Evolutionary conservation across 2,888 invertebrate species (phyloP).

Genomic region (Diplolepis rosae): DNA sequence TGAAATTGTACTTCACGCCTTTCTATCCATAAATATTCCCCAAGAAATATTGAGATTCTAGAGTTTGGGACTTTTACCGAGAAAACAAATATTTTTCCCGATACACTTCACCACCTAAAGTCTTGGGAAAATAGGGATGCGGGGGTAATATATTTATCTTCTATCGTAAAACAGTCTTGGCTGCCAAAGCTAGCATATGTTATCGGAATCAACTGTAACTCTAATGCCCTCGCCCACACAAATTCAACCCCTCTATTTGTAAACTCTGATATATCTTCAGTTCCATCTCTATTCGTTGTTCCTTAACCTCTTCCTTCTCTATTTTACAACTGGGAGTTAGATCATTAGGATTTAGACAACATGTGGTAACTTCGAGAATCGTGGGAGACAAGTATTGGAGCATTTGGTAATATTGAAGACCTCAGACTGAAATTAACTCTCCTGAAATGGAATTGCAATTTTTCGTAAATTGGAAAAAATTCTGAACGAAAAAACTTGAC

Average conservation of each 20-base stretch:
- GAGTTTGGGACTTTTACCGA: neutral
- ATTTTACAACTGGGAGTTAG: conserved; percentile 14
- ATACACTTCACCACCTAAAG: neutral
- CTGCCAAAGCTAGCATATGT: neutral
- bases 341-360: conserved; percentile 20
- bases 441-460: no score
- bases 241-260: conserved; percentile 11
- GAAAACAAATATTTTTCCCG: neutral
- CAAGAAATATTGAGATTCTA: conserved; percentile 27
- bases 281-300: neutral
- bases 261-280: conserved; percentile 4
- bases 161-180: neutral
- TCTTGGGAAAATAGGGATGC: neutral
- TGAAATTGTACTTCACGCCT: no score
- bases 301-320: neutral
- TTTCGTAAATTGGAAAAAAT: no score
- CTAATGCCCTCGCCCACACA: conserved; percentile 21
- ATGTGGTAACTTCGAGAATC: conserved; percentile 4
- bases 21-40: neutral
- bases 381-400: conserved; percentile 15
- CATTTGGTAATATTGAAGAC: no score
- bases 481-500: no score
- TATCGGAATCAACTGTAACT: conserved; percentile 19
- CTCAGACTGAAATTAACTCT: no score
- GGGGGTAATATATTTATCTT: neutral